Base-by-base conservation (phyloP, 1,140 invertebrate species). In the Cephus cinctus region DNA sequence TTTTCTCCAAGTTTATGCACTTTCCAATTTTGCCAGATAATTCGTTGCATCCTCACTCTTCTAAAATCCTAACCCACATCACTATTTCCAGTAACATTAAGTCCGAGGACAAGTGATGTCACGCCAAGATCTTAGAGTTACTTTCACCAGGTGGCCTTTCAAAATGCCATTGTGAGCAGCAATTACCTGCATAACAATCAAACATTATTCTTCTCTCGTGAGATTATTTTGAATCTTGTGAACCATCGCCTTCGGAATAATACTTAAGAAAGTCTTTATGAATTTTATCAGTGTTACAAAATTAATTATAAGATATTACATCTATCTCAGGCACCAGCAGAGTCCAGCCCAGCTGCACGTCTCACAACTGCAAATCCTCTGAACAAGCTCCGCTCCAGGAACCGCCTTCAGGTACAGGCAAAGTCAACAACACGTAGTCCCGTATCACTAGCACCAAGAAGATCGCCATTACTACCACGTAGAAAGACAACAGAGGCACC, bases 321-420 rank as follows among this genome's bases (percentile, higher is more conserved):
- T n/a, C n/a, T n/a, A n/a, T 36, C 23, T 0, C 47, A 76, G 73
- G 64, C 73, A 21, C 71, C 70, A 19, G 59, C 68, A 39, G 59
- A 78, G 54, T 64, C 76, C 27, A 76, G 71, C 30, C 72, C 75
- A 21, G 53, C 63, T 43, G 57, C 61, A 52, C 31, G 36, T 27
- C 36, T 48, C 3, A 74, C 65, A 0, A 73, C 70, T 1, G 20
- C 62, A 11, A 79, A 73, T 46, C 75, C 76, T 0, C 35, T 79
- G 30, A 75, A 75, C 27, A 74, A 75, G 42, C 51, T 78, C 6
- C 63, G 75, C n/a, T 74, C 69, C 14, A 65, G 71, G 6, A 73
- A 71, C 32, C 55, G 69, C 22, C 39, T 77, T 4, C 74, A 69
- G 35, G 63, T 71, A 1, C 71, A 69, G 22, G 65, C 64, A 49